Evolutionary conservation across 2,113 vertebrate genomes (phyloP).

Genomic region (Camelus dromedarius): DNA sequence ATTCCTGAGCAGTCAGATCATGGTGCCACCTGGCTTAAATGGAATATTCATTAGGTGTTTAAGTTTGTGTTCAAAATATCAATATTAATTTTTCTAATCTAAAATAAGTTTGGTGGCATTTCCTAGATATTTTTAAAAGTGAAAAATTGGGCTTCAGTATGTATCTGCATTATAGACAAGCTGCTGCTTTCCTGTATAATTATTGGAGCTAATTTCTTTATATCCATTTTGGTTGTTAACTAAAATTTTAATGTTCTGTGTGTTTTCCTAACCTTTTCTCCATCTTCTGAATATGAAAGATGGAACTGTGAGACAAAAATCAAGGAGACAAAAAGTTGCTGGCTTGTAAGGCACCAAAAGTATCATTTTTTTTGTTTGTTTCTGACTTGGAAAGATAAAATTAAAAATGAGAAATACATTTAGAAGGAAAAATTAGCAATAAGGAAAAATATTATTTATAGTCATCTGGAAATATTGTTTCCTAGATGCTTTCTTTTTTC

Average conservation of each 20-base stretch:
- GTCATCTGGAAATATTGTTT: neutral
- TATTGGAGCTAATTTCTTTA: neutral
- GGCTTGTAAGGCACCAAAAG: neutral
- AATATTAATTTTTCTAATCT: slow-evolving; percentile 41
- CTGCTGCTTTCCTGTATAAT: neutral
- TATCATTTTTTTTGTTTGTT: neutral
- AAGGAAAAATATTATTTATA: neutral
- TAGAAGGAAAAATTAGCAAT: neutral
- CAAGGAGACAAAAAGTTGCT: neutral
- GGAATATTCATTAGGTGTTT: slow-evolving; percentile 13
- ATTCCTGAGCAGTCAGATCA: neutral
- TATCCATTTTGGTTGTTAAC: slow-evolving; percentile 13
- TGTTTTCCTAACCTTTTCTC: neutral
- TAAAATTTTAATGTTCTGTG: neutral
- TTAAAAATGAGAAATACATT: neutral
- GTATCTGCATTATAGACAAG: neutral
- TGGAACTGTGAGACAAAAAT: slow-evolving; percentile 33
- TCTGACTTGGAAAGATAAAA: neutral
- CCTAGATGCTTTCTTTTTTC: neutral
- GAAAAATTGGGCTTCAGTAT: neutral
- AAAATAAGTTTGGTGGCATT: neutral
- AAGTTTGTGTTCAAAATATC: slow-evolving; percentile 27
- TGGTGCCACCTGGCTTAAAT: neutral
- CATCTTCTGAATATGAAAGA: neutral
- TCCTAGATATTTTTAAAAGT: slow-evolving; percentile 26